Evolutionary conservation across 2,797 vertebrate species (phyloP), one percentile per base, ranked within the genome.

Genomic region (Yasuhikotakia modesta): DNA sequence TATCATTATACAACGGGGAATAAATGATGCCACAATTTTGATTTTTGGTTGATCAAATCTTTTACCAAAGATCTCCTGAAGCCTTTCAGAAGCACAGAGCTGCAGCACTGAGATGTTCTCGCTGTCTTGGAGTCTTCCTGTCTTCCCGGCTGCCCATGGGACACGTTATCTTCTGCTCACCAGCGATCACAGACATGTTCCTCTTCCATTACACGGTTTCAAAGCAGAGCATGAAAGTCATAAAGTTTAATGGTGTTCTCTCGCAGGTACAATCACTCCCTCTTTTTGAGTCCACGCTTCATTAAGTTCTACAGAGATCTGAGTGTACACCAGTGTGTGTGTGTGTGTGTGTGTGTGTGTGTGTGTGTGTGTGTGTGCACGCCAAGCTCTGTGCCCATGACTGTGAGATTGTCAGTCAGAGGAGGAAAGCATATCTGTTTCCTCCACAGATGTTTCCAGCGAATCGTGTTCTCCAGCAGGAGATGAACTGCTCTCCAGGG

Each of bases 151-250:
- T 52, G 30, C 83, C 64, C 74, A 8, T 76, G 81, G 71, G 83
- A 78, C 78, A 21, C 21, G 45, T 70, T 65, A 68, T 78, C 66
- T 69, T 43, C 68, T 57, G 57, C 63, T 82, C 55, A 69, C 55
- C 57, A 66, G 50, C 63, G 71, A 81, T 70, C 64, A 67, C 73
- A 82, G 79, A 73, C 81, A 79, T 81, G 83, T 81, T 85, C 81
- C 68, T 78, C 83, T 85, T 81, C 75, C 63, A 66, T 81, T 76
- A 82, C 50, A 64, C 82, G 79, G 69, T 79, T 79, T 79, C 79
- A 65, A 74, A 79, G 66, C 63, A 61, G 65, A 85, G 72, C 81
- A 76, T 81, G 83, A 82, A 85, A 82, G 83, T 82, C 83, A 82
- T 82, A 81, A 81, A 79, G 79, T 79, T 81, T 85, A 81, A 81